Conservation (phyloP, 2,888 invertebrate genomes). For the Clepsis dumicolana region DNA sequence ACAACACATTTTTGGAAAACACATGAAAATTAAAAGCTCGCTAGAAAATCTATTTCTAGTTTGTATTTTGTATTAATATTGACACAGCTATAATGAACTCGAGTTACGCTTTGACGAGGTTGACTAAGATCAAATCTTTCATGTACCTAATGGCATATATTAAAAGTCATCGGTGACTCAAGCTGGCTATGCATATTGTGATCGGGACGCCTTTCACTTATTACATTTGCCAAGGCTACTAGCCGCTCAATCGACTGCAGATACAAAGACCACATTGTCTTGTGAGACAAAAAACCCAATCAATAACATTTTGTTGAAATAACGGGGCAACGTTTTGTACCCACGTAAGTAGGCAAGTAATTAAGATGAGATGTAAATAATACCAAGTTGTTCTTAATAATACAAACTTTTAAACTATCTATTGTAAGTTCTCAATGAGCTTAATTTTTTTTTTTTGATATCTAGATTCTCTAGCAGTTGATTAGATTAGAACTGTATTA, state of each 20-base stretch:
- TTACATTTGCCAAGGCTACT: constrained; percentile 79
- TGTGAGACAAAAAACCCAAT: constrained; percentile 45
- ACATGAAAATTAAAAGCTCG: neutral
- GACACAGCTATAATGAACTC: neutral
- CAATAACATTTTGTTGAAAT: constrained; percentile 41
- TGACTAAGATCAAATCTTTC: constrained; percentile 27
- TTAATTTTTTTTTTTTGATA: too few relatives aligned
- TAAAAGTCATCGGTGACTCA: constrained; percentile 71
- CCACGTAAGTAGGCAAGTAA: neutral
- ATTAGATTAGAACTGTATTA: too few relatives aligned
- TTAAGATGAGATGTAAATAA: neutral
- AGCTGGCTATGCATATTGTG: constrained; percentile 61
- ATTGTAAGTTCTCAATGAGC: too few relatives aligned
- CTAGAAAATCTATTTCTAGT: neutral
- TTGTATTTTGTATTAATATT: neutral
- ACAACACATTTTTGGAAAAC: neutral
- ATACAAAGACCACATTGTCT: constrained; percentile 67
- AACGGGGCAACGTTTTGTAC: constrained; percentile 24
- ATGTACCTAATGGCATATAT: constrained; percentile 50
- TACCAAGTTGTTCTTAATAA: neutral
- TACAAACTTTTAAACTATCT: too few relatives aligned
- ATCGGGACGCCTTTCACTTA: constrained; percentile 78
- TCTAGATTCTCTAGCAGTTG: too few relatives aligned
- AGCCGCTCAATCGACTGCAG: constrained; percentile 66
- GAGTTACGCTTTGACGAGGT: constrained; percentile 2